Base-by-base conservation (phyloP, 2,113 vertebrate genomes). In the Nesogale talazaci region DNA sequence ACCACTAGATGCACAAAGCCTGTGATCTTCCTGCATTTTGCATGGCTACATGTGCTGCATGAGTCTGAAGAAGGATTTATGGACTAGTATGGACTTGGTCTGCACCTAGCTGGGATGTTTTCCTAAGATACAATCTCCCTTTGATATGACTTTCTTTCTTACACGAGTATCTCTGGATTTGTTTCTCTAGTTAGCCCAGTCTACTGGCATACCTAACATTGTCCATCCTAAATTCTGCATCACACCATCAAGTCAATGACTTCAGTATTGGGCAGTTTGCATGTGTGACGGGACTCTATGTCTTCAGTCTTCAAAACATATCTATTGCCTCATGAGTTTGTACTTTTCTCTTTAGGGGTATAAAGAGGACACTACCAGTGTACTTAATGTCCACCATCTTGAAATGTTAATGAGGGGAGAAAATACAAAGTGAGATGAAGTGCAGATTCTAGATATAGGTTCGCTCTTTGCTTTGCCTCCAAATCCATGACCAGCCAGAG, bases 361-460 rank as follows among this genome's bases (percentile, higher is more conserved):
- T 42, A 0, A 65, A 76, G 19, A 36, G 2, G 38, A 38, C 0
- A 19, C 38, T n/a, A n/a, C 22, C 52, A 11, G n/a, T 4, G 9
- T 1, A 22, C 59, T 38, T 2, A 4, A 42, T 0, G 3, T 15
- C 40, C 1, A 17, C 22, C 16, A 40, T 46, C 16, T 38, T 16
- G 22, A 56, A 46, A 88, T 83, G 9, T 27, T 61, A 46, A n/a
- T 12, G 17, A n/a, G 79, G 29, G 52, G 16, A 65, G 56, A 82
- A 69, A 52, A 91, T 20, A 6, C 12, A 63, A 42, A 90, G 77
- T 22, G 7, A 89, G 2, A 3, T 72, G 63, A 77, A 52, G 65
- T 29, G n/a, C 83, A 40, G 22, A 65, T 78, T 86, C 27, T 31
- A 46, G 42, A 75, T 16, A 31, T 34, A 91, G 78, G 10, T 40